Base-by-base conservation (phyloP, 2,888 invertebrate species). In the Thelaira solivaga region DNA sequence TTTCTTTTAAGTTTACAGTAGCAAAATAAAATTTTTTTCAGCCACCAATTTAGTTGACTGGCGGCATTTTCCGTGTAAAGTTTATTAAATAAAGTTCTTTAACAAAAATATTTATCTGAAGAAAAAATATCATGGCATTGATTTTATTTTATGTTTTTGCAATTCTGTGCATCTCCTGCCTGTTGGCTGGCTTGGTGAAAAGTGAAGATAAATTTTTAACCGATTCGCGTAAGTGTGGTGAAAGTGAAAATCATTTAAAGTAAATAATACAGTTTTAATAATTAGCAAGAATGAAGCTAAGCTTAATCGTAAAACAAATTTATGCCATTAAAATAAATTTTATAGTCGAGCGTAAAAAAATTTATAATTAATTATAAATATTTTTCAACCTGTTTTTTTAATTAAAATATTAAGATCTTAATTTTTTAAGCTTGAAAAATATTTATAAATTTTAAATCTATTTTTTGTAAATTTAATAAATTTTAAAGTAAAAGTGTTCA, bases 211-310 rank as follows among this genome's bases (percentile, higher is more conserved):
- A 65, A 29, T 86, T 83, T 79, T 53, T 86, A 72, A 86, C 83
- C 18, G 85, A 86, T 80, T 84, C 86, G 83, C 86, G 86, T 86
- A 86, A 86, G 82, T 91, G 91, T 91, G 91, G 86, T 89, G 29
- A 45, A 51, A 67, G 31, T 53, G 13, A 26, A 64, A 61, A n/a
- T 11, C 10, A 4, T 10, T 20, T 43, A 43, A 59, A 55, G 13
- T 16, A 22, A 61, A 65, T 62, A 1, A 26, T 20, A 20, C 5
- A 18, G 4, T 31, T 29, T 18, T 10, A 26, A 47, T 39, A 45
- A 29, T n/a, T n/a, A n/a, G n/a, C n/a, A n/a, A n/a, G n/a, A n/a
- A n/a, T n/a, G n/a, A n/a, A n/a, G n/a, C n/a, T n/a, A n/a, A n/a
- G n/a, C n/a, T n/a, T n/a, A n/a, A n/a, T n/a, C n/a, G n/a, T n/a